Conservation (phyloP, 2,113 vertebrate species). For the Thamnophis sirtalis region DNA sequence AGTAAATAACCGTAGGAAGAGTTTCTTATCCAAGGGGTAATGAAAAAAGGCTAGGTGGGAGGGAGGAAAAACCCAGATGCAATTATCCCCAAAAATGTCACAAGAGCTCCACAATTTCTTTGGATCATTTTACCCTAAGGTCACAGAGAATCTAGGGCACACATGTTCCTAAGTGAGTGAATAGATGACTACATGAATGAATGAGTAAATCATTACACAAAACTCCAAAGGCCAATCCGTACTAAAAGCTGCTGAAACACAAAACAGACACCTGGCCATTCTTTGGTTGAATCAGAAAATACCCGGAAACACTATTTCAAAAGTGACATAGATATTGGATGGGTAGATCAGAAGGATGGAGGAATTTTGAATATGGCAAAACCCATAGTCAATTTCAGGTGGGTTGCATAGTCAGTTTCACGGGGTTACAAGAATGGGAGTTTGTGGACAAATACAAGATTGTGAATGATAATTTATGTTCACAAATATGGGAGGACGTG, state of each 20-base stretch:
- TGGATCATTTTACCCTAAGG: slow-evolving; percentile 30
- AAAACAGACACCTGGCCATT: background rate
- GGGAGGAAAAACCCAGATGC: background rate
- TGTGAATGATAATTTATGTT: background rate
- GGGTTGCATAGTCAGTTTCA: background rate
- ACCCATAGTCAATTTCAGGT: background rate
- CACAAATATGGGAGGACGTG: background rate
- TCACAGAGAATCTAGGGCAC: background rate
- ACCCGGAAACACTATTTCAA: background rate
- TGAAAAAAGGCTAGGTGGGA: background rate
- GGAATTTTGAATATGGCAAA: background rate
- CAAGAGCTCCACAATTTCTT: slow-evolving; percentile 29
- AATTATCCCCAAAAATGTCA: slow-evolving; percentile 5
- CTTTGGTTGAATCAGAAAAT: slow-evolving; percentile 28
- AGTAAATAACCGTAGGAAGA: background rate
- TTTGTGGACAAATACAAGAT: background rate
- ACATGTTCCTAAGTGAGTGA: slow-evolving; percentile 17
- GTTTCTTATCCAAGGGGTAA: background rate
- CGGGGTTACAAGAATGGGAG: background rate
- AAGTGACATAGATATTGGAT: background rate
- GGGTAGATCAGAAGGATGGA: background rate
- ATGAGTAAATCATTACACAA: slow-evolving; percentile 59
- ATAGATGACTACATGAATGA: slow-evolving; percentile 39
- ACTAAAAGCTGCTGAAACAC: slow-evolving; percentile 9
- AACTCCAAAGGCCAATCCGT: slow-evolving; percentile 36